Conservation (phyloP, 2,797 vertebrate genomes). For the Bovichtus diacanthus region DNA sequence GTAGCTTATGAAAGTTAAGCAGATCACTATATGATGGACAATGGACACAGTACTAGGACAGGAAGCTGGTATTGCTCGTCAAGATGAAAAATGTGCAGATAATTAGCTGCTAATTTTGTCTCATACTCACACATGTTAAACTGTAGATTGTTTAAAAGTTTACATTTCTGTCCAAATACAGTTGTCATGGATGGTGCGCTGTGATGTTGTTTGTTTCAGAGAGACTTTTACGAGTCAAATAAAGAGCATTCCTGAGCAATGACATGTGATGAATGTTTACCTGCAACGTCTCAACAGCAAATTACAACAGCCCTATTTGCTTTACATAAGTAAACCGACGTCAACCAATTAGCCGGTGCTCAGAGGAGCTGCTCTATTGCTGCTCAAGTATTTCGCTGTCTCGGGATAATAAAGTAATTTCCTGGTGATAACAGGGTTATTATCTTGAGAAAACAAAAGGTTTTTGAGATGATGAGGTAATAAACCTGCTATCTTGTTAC, state of each 20-base stretch:
- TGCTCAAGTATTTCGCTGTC: neutral
- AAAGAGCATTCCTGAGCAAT: conserved; percentile 61
- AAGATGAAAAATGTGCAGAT: neutral
- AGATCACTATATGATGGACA: conserved; percentile 10
- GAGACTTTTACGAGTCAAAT: conserved; percentile 60
- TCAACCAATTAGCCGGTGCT: conserved; percentile 8
- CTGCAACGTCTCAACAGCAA: conserved; percentile 39
- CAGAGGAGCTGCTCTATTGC: neutral
- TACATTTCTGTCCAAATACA: neutral
- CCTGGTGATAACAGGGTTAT: neutral
- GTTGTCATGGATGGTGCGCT: neutral
- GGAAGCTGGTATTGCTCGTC: neutral
- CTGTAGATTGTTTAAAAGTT: neutral
- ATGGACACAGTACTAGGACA: conserved; percentile 7
- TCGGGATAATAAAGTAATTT: neutral
- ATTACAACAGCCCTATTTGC: conserved; percentile 21
- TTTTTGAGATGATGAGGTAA: neutral
- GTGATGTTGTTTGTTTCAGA: conserved; percentile 18
- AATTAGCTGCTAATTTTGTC: neutral
- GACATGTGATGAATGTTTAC: conserved; percentile 52
- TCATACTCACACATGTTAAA: neutral
- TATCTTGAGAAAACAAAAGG: neutral
- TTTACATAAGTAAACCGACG: neutral
- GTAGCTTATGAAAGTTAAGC: conserved; percentile 21
- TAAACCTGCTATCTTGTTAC: neutral